phyloP scores from a whole-genome alignment of 35 echinoderm and acorn worm genomes.

The Heliocidaris tuberculata region DNA sequence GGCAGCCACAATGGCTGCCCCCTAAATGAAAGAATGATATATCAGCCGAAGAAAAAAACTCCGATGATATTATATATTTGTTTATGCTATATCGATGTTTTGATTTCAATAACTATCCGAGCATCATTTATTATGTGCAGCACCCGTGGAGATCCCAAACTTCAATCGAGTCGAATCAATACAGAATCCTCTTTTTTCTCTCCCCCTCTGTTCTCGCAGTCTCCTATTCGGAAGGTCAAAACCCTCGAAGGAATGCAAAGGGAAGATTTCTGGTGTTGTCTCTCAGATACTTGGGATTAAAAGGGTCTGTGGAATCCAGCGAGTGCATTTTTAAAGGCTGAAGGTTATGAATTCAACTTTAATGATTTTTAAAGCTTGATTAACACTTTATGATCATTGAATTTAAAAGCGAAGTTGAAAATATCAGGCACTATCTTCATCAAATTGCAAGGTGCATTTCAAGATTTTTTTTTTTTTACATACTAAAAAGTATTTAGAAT shows the following conservation, averaged over 20 bases:
- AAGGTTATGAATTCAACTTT: too few species aligned
- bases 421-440: too few species aligned
- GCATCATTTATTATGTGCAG: constrained; percentile 4
- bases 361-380: too few species aligned
- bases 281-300: too few species aligned
- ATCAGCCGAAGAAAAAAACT: not conserved
- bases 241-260: not conserved
- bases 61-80: not conserved
- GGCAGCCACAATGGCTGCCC: not conserved
- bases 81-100: not conserved
- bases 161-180: constrained; percentile 1
- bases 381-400: too few species aligned
- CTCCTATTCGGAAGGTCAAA: not conserved
- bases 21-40: constrained; percentile 5
- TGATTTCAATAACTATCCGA: not conserved
- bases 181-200: not conserved
- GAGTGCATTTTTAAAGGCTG: too few species aligned
- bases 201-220: not conserved
- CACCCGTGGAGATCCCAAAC: not conserved
- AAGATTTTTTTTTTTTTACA: too few species aligned
- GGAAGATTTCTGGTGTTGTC: not conserved
- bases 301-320: too few species aligned
- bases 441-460: too few species aligned
- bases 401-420: too few species aligned
- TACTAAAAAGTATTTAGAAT: too few species aligned